Evolutionary conservation across 1,140 invertebrate genomes (phyloP).

Genomic region (Pemphigus obesinymphae): DNA sequence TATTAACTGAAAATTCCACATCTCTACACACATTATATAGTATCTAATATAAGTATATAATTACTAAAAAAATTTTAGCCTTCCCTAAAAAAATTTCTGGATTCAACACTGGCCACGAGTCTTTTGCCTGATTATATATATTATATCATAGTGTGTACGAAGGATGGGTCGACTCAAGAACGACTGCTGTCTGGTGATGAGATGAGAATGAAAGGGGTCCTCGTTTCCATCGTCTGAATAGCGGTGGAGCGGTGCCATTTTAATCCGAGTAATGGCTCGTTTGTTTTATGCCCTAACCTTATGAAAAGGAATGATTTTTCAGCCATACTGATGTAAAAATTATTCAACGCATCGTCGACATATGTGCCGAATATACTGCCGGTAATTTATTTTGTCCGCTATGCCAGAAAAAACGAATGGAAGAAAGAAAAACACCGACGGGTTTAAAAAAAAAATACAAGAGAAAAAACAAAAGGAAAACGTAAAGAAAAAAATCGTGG

Average conservation of each 20-base stretch:
- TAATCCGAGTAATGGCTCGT: slow-evolving; percentile 40
- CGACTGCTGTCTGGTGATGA: background rate
- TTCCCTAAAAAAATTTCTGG: too few species aligned
- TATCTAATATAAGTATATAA: too few species aligned
- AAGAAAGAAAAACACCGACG: background rate
- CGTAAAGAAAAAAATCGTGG: background rate
- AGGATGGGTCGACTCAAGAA: background rate
- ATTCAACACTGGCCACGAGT: too few species aligned
- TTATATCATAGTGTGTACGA: background rate
- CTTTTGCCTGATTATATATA: too few species aligned
- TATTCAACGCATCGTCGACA: slow-evolving; percentile 34
- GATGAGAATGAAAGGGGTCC: background rate
- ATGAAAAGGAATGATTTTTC: slow-evolving; percentile 39
- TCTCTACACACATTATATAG: too few species aligned
- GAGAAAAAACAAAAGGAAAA: background rate
- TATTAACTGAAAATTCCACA: too few species aligned
- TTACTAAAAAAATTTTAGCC: too few species aligned
- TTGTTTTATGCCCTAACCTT: slow-evolving; percentile 5
- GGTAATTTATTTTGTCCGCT: slow-evolving; percentile 33
- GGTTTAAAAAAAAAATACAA: background rate
- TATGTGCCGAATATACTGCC: slow-evolving; percentile 27
- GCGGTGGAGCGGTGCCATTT: slow-evolving; percentile 9
- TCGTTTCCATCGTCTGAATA: background rate
- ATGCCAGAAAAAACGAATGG: background rate
- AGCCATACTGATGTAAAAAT: slow-evolving; percentile 37